Evolutionary conservation across 1,140 invertebrate genomes (phyloP).

Genomic region (Hylaeus anthracinus): DNA sequence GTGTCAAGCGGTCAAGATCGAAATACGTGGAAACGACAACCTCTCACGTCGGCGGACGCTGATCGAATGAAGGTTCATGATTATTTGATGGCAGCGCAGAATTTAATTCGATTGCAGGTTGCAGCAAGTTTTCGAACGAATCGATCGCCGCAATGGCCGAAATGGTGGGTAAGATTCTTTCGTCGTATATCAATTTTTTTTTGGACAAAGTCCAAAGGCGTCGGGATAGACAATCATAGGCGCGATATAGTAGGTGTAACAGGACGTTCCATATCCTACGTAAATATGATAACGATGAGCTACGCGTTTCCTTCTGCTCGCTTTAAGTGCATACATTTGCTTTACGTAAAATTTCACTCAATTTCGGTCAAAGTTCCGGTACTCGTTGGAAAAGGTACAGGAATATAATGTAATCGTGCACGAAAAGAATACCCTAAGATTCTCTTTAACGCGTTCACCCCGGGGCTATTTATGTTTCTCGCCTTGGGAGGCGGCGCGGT

Average conservation of each 20-base stretch:
- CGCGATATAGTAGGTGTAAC: not conserved
- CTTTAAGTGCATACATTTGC: not conserved
- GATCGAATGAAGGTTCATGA: not conserved
- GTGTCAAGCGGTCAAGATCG: not conserved
- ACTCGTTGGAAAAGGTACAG: too few species aligned
- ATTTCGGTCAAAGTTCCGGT: too few species aligned
- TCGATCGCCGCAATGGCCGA: not conserved
- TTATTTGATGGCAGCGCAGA: conserved; percentile 2
- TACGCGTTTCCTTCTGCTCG: not conserved
- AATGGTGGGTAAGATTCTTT: not conserved
- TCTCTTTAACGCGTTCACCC: too few species aligned
- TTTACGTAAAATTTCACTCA: too few species aligned
- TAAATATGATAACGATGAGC: not conserved
- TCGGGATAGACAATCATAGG: not conserved
- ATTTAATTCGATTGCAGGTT: not conserved
- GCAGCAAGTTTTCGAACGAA: not conserved
- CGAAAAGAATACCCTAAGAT: too few species aligned
- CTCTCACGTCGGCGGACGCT: not conserved
- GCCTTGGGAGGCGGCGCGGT: too few species aligned
- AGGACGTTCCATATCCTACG: not conserved
- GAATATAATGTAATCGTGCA: too few species aligned
- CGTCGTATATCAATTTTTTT: not conserved
- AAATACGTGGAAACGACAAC: not conserved
- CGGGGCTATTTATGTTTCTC: too few species aligned
- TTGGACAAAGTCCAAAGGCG: not conserved